Evolutionary conservation across 2,113 vertebrate genomes (phyloP).

Genomic region (Hyperopisus bebe): DNA sequence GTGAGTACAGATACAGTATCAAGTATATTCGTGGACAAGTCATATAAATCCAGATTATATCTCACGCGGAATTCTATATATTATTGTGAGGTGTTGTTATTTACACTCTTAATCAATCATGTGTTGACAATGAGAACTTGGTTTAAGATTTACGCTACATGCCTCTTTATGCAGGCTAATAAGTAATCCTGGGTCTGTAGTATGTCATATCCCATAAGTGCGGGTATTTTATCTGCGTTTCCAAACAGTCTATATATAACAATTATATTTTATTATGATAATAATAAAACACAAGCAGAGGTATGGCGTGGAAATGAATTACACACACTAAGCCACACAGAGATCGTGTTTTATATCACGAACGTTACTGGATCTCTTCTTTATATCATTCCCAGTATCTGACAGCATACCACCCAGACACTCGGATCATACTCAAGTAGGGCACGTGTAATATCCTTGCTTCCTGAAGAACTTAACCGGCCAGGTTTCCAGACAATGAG

Average conservation of each 20-base stretch:
- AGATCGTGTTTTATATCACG: neutral
- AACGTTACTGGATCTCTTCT: neutral
- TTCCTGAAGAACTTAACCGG: neutral
- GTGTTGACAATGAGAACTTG: neutral
- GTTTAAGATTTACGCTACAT: neutral
- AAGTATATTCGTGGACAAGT: neutral
- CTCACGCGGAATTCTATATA: neutral
- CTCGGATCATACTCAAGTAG: neutral
- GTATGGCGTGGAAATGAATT: neutral
- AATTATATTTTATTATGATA: too few species aligned
- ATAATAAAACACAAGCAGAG: neutral
- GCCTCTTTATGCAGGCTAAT: neutral
- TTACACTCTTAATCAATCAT: neutral
- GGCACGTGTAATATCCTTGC: neutral
- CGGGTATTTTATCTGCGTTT: neutral
- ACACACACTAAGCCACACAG: neutral
- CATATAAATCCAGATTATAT: neutral
- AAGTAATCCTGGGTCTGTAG: neutral
- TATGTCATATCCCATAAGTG: neutral
- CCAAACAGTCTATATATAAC: neutral
- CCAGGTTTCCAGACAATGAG: neutral
- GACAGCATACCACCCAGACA: neutral
- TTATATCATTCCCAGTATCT: neutral
- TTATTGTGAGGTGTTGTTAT: neutral
- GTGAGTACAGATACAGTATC: neutral